Evolutionary conservation across 2,888 invertebrate genomes (phyloP), one percentile per base, ranked within the genome.

Genomic region (Thecocarcelia acutangulata): DNA sequence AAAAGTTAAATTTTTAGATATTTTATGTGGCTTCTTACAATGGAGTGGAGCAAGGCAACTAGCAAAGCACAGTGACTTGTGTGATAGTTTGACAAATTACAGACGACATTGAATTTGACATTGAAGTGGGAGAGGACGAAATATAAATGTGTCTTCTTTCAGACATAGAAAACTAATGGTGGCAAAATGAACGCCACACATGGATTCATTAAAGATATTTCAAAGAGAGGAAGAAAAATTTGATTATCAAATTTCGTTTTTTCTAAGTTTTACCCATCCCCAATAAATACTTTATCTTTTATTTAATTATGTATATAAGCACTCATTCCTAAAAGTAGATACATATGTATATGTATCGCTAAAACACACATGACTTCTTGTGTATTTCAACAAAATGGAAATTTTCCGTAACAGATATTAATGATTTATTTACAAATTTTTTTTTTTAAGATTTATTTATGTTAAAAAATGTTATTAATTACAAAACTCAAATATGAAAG

Each of bases 41-140:
- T 33, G 33, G 1, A 54, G 13, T 21, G 33, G 1, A 54, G 13
- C 15, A n/a, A 40, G 58, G 37, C 21, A 19, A 48, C 44, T 28
- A 48, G 21, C 58, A 13, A 48, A 33, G 46, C 19, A 44, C 46
- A 48, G 56, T 13, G 63, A 58, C 79, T 56, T 73, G 81, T 82
- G 75, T 81, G 82, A 74, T 78, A 87, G 85, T 88, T 88, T 87
- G 88, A 88, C 88, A 88, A 87, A 87, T 87, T 87, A 85, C 87
- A 87, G 85, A 85, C 85, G 85, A 87, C 86, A 87, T 87, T 85
- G 86, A 84, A 82, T 85, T 83, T 84, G 88, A 88, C 87, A 87
- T 87, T 87, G 87, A 87, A 70, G 54, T 40, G 46, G 42, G 15
- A 4, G 17, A 15, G n/a, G 42, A 21, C 3, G 42, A 21, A 33